Base-by-base conservation (phyloP, 2,797 vertebrate species). In the Betta splendens region DNA sequence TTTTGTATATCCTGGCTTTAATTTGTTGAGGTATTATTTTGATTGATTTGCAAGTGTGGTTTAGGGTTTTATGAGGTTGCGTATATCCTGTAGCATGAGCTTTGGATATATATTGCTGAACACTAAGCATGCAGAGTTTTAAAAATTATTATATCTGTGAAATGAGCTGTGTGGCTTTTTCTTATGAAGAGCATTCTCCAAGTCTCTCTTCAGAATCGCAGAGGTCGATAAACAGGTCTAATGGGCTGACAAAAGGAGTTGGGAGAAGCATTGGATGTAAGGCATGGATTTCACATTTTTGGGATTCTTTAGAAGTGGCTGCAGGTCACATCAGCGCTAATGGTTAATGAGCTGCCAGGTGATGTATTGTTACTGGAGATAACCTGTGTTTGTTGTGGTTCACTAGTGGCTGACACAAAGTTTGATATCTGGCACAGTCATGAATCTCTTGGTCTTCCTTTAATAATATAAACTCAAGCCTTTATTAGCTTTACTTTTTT, bases 281-380 rank as follows among this genome's bases (percentile, higher is more conserved):
- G 20, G 7, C 33, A 3, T 32, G 12, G 32, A 44, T 35, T 76
- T 58, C 48, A 72, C 84, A 89, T 91, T 64, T 47, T 69, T 72
- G 15, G 57, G 37, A 88, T 89, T 88, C 88, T 74, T 66, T 23
- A 63, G 58, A 58, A 49, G 67, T 54, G 54, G 31, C 53, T 10
- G 40, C 40, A 18, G 46, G 44, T 50, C 58, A 51, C 29, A n/a
- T 15, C 18, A 36, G 55, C 39, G 6, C 23, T 47, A 22, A 25
- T 43, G 11, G 21, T 16, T 16, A 9, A 8, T 4, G 20, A 73
- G 15, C 32, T 20, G 57, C 13, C 9, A 3, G 33, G 35, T 38
- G 9, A 31, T 4, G 16, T 22, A 3, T 11, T 11, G 16, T 22
- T 64, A 5, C 12, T 51, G 43, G 17, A 26, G 54, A 20, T 9